Base-by-base conservation (phyloP, 2,888 invertebrate genomes). In the Caenorhabditis sulstoni region DNA sequence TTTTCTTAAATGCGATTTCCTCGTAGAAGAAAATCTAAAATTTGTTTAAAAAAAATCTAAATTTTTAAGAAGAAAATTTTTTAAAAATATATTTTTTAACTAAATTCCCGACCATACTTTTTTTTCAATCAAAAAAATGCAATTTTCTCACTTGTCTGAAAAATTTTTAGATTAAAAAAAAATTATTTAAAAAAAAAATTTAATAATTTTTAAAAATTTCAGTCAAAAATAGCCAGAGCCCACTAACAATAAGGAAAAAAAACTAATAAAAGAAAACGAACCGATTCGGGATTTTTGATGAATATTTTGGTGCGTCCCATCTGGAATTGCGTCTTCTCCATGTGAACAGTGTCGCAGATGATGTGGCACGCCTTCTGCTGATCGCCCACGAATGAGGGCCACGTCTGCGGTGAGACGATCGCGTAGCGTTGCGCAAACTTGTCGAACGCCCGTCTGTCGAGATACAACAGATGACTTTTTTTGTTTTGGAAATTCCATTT, bases 261-360 rank as follows among this genome's bases (percentile, higher is more conserved):
- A 29, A 29, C 3, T 5, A 29, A 29, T 29, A 29, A 29, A 29
- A 29, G 7, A 29, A 29, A 29, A 29, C 4, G 29, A 29, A 68
- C 93, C 70, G 92, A 93, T 90, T 93, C 93, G 0, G 93, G 93
- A 67, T 93, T 93, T 90, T 94, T 94, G 84, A 94, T 92, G 88
- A 94, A 94, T 22, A 94, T 92, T 90, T 94, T 94, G 9, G 93
- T 92, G 77, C 91, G 92, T 12, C 94, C 94, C 68, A 94, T 91
- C 87, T 94, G 94, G 89, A 92, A 94, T 89, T 94, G 93, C 58
- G 92, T 92, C 12, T 85, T 87, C 74, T 93, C 93, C 91, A 94
- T 93, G 87, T 93, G 92, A 20, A 93, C 92, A 62, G 91, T 92
- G 11, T 90, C 90, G 90, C 94, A 91, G 82, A 94, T 93, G 87